Conservation (phyloP, 2,797 vertebrate genomes). For the Tamandua tetradactyla region DNA sequence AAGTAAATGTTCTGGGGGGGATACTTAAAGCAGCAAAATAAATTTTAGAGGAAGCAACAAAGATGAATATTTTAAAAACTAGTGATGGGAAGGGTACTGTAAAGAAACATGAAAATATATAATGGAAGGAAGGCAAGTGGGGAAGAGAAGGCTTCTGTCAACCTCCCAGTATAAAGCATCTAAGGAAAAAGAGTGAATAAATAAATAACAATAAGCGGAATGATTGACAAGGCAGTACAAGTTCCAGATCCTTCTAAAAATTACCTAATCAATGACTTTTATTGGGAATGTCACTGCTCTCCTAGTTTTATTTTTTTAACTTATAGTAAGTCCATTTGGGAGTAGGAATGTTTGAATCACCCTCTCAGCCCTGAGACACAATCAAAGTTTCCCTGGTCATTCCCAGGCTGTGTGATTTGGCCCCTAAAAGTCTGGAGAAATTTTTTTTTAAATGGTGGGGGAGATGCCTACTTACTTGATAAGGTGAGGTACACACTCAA, state of each 20-base stretch:
- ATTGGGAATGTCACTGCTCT: background rate
- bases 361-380: background rate
- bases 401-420: background rate
- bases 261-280: background rate
- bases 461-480: constrained; percentile 84
- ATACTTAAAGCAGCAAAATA: background rate
- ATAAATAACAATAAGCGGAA: background rate
- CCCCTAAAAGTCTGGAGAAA: background rate
- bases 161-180: background rate
- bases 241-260: constrained; percentile 1
- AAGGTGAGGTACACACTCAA: constrained; percentile 86
- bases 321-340: background rate
- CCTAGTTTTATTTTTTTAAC: background rate
- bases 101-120: background rate
- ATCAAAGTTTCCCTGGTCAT: background rate
- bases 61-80: constrained; percentile 37
- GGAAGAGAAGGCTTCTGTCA: background rate
- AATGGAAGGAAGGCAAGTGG: background rate
- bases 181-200: background rate
- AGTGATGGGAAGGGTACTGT: background rate
- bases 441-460: too few relatives aligned
- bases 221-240: background rate
- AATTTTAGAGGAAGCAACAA: background rate
- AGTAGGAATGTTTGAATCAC: background rate
- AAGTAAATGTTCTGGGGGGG: background rate